These are phyloP conservation scores for Bombus turneri DNA, from an alignment of 1,140 invertebrate genomes.

Conservation along the genomic window DNA sequence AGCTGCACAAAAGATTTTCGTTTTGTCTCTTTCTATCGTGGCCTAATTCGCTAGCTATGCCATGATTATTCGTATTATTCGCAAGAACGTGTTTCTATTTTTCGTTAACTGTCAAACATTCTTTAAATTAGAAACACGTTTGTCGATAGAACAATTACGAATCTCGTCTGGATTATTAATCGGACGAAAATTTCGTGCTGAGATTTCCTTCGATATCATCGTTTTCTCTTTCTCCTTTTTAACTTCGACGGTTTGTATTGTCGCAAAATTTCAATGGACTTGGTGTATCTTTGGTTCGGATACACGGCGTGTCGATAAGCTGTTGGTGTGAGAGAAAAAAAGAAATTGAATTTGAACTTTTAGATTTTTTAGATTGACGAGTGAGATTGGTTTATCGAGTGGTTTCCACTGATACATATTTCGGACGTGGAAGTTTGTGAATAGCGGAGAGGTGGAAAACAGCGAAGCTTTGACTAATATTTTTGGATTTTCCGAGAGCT, in stretches of 20 bases:
- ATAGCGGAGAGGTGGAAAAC: background rate
- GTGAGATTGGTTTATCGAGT: background rate
- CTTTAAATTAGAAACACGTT: too few relatives aligned
- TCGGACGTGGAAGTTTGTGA: background rate
- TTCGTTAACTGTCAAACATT: background rate
- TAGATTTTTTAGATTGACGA: background rate
- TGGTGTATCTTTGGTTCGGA: background rate
- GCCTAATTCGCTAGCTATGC: too few relatives aligned
- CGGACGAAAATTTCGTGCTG: background rate
- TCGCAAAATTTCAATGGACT: background rate
- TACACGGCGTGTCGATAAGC: background rate
- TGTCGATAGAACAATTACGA: too few relatives aligned
- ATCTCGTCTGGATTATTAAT: background rate
- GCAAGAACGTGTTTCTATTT: background rate
- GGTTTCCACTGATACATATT: background rate
- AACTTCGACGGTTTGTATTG: background rate
- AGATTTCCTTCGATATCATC: background rate
- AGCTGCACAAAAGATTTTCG: slow-evolving; percentile 85
- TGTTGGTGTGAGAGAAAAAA: background rate
- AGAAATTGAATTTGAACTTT: background rate
- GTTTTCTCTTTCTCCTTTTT: background rate
- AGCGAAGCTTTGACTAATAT: background rate
- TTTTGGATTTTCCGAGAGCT: background rate
- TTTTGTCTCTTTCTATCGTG: background rate
- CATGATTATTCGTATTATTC: too few relatives aligned